These are phyloP conservation scores for Aphis craccivora DNA, from an alignment of 1,140 invertebrate genomes.

Conservation along the genomic window DNA sequence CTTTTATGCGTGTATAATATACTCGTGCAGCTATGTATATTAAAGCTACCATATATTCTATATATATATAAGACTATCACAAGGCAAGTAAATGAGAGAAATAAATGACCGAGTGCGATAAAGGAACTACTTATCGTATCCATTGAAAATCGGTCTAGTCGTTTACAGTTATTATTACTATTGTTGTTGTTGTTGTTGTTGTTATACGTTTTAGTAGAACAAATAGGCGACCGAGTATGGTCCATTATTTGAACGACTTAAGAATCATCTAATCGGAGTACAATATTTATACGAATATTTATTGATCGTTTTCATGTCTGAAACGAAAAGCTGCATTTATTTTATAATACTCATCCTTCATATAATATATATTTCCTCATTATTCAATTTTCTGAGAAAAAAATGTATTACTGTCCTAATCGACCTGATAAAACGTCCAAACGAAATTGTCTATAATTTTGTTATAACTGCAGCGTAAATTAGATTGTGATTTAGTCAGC, in stretches of 20 bases:
- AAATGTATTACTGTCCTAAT: not conserved
- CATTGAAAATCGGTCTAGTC: not conserved
- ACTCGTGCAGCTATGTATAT: no score
- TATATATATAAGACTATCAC: not conserved
- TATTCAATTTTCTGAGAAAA: not conserved
- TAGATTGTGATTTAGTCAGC: not conserved
- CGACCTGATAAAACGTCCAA: not conserved
- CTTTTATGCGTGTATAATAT: not conserved
- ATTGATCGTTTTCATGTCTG: not conserved
- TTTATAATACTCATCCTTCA: not conserved
- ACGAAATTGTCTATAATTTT: not conserved
- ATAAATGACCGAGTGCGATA: not conserved
- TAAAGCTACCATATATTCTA: not conserved
- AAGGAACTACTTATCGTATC: not conserved
- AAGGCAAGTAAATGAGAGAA: not conserved
- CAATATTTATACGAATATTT: not conserved
- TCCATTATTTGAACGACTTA: not conserved
- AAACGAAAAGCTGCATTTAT: not conserved
- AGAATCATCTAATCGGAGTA: not conserved
- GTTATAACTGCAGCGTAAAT: not conserved
- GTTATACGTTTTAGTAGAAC: not conserved
- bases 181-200: not conserved
- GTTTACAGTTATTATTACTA: not conserved
- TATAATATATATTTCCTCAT: not conserved
- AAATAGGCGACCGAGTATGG: not conserved